These are phyloP conservation scores for Clarias laeviceps DNA, from an alignment of 2,797 vertebrate genomes.

Conservation along the genomic window DNA sequence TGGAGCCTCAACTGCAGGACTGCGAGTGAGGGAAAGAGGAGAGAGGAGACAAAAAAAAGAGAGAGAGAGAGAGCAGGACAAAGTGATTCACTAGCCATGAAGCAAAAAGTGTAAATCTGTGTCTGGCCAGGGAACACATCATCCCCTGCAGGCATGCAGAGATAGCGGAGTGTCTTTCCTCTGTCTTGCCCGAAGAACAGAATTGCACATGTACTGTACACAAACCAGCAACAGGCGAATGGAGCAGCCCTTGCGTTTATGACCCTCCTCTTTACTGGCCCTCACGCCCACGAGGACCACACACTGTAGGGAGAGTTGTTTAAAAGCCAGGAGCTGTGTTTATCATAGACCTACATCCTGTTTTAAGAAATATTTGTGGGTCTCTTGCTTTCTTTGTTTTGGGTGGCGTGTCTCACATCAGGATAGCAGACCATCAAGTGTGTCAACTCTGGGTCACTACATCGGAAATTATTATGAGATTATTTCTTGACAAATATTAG, in stretches of 20 bases:
- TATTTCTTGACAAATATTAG: background rate
- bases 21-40: slow-evolving; percentile 58
- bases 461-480: background rate
- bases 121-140: slow-evolving; percentile 47
- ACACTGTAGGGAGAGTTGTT: slow-evolving; percentile 79
- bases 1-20: slow-evolving; percentile 98
- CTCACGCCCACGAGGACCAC: slow-evolving; percentile 69
- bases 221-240: slow-evolving; percentile 20
- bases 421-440: slow-evolving; percentile 7
- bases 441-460: background rate
- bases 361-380: slow-evolving; percentile 78
- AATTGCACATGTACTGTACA: slow-evolving; percentile 51
- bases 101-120: slow-evolving; percentile 43
- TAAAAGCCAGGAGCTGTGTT: slow-evolving; percentile 82
- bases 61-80: slow-evolving; percentile 43
- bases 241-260: slow-evolving; percentile 47
- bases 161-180: slow-evolving; percentile 28
- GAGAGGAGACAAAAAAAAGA: slow-evolving; percentile 44
- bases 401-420: slow-evolving; percentile 50
- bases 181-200: slow-evolving; percentile 36
- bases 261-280: slow-evolving; percentile 44
- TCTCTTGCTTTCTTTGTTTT: slow-evolving; percentile 65
- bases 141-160: slow-evolving; percentile 44
- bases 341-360: slow-evolving; percentile 79
- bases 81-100: slow-evolving; percentile 34